Percentiles rank a stretch among this genome's conserved stretches.
phyloP scores from a whole-genome alignment of 2,113 vertebrate genomes.

The Bufo gargarizans region DNA sequence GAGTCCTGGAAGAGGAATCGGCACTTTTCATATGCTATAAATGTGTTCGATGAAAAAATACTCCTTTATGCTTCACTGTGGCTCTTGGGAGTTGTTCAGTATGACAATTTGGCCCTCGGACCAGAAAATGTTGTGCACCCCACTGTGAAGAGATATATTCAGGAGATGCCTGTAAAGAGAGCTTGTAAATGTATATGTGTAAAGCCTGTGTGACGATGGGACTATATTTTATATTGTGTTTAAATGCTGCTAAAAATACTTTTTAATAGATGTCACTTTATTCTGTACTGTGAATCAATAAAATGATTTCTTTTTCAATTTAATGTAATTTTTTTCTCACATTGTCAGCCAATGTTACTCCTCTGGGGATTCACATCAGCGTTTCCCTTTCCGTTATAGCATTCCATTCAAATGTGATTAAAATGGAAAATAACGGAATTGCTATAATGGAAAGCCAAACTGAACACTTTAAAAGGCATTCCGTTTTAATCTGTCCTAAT shows the following conservation, averaged over 20 bases:
- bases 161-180: neutral
- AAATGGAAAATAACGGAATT: too few species aligned
- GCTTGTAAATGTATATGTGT: neutral
- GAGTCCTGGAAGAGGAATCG: too few species aligned
- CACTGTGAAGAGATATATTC: neutral
- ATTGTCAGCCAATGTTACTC: neutral
- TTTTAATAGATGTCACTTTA: neutral
- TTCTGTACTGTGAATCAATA: neutral
- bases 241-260: constrained; percentile 3
- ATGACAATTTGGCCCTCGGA: too few species aligned
- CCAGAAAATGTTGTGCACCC: too few species aligned
- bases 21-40: too few species aligned
- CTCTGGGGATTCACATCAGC: neutral
- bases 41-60: too few species aligned
- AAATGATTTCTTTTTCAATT: neutral
- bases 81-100: too few species aligned
- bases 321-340: neutral
- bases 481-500: too few species aligned
- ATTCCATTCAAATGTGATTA: too few species aligned
- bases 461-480: too few species aligned
- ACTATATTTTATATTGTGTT: neutral
- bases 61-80: too few species aligned
- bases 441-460: too few species aligned
- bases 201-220: neutral
- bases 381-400: neutral